Evolutionary conservation across 2,797 vertebrate species (phyloP).

Genomic region (Gambusia yucatana): DNA sequence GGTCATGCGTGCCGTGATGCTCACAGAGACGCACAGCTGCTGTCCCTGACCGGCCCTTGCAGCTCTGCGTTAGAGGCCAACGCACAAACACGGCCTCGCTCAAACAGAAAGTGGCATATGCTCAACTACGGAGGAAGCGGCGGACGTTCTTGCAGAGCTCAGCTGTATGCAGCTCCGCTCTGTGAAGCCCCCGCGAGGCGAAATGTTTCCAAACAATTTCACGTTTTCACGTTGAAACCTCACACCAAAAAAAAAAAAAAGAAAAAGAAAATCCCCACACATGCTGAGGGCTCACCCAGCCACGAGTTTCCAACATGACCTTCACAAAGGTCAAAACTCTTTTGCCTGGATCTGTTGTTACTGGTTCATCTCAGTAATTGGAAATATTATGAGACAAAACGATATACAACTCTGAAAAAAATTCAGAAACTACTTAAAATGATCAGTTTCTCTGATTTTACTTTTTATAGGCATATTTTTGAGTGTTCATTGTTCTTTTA

Average conservation of each 20-base stretch:
- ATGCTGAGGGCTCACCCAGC: slow-evolving; percentile 82
- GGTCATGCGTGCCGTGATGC: slow-evolving; percentile 57
- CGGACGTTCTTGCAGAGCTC: slow-evolving; percentile 69
- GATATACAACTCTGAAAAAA: too few species aligned
- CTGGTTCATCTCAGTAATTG: slow-evolving; percentile 46
- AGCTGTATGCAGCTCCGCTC: slow-evolving; percentile 55
- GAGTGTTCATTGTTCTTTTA: too few species aligned
- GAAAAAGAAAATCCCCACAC: slow-evolving; percentile 68
- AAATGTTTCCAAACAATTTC: slow-evolving; percentile 83
- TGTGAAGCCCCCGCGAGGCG: slow-evolving; percentile 71
- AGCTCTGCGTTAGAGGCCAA: slow-evolving; percentile 47
- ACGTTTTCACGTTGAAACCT: slow-evolving; percentile 75
- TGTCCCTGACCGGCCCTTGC: slow-evolving; percentile 58
- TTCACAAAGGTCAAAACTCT: slow-evolving; percentile 96
- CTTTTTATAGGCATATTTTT: too few species aligned
- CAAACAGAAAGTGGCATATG: slow-evolving; percentile 74
- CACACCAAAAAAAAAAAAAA: slow-evolving; percentile 4
- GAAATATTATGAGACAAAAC: neutral
- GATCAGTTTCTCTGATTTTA: too few species aligned
- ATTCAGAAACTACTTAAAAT: too few species aligned
- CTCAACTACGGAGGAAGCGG: slow-evolving; percentile 66
- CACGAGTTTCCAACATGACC: slow-evolving; percentile 85
- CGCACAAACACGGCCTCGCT: slow-evolving; percentile 40
- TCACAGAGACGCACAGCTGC: slow-evolving; percentile 60
- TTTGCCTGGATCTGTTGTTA: slow-evolving; percentile 88